phyloP scores from a whole-genome alignment of 1,140 invertebrate genomes.

The Zaprionus tsacasi region DNA sequence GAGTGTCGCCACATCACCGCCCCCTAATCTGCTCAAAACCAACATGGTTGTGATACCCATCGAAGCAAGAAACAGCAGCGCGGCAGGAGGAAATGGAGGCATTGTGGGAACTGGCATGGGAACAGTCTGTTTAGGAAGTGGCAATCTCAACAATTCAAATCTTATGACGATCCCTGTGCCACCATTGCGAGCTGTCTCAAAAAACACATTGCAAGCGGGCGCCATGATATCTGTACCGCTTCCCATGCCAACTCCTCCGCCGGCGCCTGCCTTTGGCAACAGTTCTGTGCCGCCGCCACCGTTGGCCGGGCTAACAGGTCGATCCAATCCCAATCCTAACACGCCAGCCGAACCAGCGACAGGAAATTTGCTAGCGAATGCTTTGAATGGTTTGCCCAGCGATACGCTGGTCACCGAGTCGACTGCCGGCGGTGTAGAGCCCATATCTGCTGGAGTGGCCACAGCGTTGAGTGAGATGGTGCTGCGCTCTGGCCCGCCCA shows the following conservation, averaged over 20 bases:
- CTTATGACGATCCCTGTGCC: constrained; percentile 73
- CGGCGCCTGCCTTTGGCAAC: background rate
- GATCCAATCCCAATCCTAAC: background rate
- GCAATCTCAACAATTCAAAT: constrained; percentile 34
- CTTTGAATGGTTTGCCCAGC: constrained; percentile 51
- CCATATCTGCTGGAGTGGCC: constrained; percentile 68
- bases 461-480: constrained; percentile 80
- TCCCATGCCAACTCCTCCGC: background rate
- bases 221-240: constrained; percentile 7
- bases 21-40: constrained; percentile 56
- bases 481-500: constrained; percentile 78
- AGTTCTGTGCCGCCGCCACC: constrained; percentile 56
- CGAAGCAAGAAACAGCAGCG: constrained; percentile 30
- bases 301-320: constrained; percentile 63
- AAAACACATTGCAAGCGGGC: constrained; percentile 51
- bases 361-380: constrained; percentile 47
- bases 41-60: constrained; percentile 83
- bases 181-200: constrained; percentile 72
- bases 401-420: constrained; percentile 44
- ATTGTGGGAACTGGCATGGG: constrained; percentile 17
- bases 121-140: constrained; percentile 20
- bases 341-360: constrained; percentile 22
- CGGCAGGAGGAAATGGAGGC: background rate
- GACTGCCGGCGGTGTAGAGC: constrained; percentile 28
- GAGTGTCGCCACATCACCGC: constrained; percentile 16